Evolutionary conservation across 2,113 vertebrate species (phyloP).

Genomic region (Protobothrops mucrosquamatus): DNA sequence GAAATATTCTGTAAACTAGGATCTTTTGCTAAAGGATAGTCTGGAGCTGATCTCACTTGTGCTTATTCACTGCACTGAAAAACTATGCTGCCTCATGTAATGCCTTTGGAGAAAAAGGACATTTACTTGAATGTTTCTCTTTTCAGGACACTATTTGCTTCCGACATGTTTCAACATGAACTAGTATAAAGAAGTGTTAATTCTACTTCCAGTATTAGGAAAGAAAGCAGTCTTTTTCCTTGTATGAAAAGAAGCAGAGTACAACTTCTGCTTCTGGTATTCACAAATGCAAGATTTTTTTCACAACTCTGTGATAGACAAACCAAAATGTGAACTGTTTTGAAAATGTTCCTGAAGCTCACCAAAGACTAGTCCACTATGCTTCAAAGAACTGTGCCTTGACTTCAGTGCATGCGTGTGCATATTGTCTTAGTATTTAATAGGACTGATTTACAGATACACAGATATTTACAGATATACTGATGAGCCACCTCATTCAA

Average conservation of each 20-base stretch:
- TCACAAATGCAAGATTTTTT: background rate
- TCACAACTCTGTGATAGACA: background rate
- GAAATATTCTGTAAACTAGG: too few species aligned
- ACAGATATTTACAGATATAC: background rate
- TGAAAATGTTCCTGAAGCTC: too few species aligned
- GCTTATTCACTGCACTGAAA: background rate
- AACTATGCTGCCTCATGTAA: background rate
- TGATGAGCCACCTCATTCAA: background rate
- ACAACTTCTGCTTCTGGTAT: background rate
- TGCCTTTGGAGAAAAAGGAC: background rate
- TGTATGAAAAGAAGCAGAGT: background rate
- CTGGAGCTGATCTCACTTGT: background rate
- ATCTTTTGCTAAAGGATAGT: background rate
- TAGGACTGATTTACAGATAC: background rate
- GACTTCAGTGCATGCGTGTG: background rate
- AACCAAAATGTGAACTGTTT: background rate
- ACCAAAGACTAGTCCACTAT: background rate
- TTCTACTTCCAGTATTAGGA: background rate
- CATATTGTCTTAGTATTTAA: background rate
- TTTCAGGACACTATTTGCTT: background rate
- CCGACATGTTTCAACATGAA: background rate
- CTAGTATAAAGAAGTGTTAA: background rate
- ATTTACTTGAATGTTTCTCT: background rate
- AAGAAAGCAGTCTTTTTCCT: background rate
- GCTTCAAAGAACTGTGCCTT: background rate